Conservation (phyloP, 2,797 vertebrate species). For the Centroberyx gerrardi region DNA sequence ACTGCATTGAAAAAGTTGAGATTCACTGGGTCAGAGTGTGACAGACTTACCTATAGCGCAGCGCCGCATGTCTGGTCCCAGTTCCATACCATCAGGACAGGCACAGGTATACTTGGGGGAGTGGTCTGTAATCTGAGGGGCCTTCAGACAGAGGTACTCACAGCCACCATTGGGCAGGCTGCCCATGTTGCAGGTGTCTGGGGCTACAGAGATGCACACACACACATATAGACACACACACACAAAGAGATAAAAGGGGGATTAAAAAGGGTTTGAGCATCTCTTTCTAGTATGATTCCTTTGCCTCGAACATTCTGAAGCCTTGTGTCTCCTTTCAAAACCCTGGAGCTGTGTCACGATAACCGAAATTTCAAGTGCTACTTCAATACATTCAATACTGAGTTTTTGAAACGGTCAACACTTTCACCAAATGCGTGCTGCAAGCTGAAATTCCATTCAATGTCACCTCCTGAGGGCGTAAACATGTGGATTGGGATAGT, state of each 20-base stretch:
- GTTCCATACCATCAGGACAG: slow-evolving; percentile 94
- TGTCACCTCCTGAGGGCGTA: no score
- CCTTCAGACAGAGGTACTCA: slow-evolving; percentile 96
- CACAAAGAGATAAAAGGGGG: background rate
- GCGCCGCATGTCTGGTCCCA: slow-evolving; percentile 96
- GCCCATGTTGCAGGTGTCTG: slow-evolving; percentile 93
- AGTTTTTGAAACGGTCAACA: no score
- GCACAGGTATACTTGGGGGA: slow-evolving; percentile 97
- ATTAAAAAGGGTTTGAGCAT: slow-evolving; percentile 6
- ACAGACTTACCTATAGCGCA: slow-evolving; percentile 89
- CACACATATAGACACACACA: background rate
- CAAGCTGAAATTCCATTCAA: no score
- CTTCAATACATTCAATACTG: no score
- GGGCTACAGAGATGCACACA: slow-evolving; percentile 80
- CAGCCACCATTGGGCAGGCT: slow-evolving; percentile 95
- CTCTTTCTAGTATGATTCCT: background rate
- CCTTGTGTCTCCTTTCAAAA: background rate
- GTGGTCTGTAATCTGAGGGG: slow-evolving; percentile 95
- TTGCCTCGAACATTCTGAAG: background rate
- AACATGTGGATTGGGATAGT: no score
- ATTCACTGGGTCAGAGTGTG: slow-evolving; percentile 21
- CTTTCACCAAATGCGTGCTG: no score
- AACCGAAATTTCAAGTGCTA: no score
- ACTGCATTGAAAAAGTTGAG: background rate
- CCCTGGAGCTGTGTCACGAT: background rate